Conservation (phyloP, 2,888 invertebrate species). For the Elaeidobius kamerunicus region DNA sequence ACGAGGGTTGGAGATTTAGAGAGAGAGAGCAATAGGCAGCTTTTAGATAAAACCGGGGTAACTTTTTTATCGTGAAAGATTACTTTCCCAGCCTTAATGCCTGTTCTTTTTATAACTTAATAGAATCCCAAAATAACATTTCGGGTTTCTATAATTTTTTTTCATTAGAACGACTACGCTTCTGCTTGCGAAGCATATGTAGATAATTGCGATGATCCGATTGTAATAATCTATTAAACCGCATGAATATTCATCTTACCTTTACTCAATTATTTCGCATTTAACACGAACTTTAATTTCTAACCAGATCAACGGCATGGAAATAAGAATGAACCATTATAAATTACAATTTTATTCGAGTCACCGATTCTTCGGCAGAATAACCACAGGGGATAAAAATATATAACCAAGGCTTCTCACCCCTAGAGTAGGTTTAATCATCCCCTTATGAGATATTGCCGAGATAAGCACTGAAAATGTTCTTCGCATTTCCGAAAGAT, state of each 20-base stretch:
- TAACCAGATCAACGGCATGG: constrained; percentile 10
- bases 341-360: constrained; percentile 25
- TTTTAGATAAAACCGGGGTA: too few species aligned
- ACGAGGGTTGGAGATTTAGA: too few species aligned
- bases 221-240: too few species aligned
- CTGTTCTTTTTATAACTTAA: too few species aligned
- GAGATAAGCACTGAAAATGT: constrained; percentile 19
- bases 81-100: too few species aligned
- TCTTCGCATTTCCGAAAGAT: constrained; percentile 13
- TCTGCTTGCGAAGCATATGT: too few species aligned
- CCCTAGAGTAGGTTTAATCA: constrained; percentile 25
- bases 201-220: too few species aligned
- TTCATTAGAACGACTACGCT: too few species aligned
- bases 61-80: too few species aligned
- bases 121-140: too few species aligned
- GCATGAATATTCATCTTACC: not conserved
- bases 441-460: constrained; percentile 30
- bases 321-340: constrained; percentile 20
- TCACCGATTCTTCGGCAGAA: constrained; percentile 12
- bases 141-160: too few species aligned
- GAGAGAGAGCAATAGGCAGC: too few species aligned
- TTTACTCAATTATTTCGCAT: not conserved
- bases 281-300: not conserved
- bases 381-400: constrained; percentile 26
- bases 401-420: constrained; percentile 20